Conservation (phyloP, 2,888 invertebrate genomes). For the Chesias legatella region DNA sequence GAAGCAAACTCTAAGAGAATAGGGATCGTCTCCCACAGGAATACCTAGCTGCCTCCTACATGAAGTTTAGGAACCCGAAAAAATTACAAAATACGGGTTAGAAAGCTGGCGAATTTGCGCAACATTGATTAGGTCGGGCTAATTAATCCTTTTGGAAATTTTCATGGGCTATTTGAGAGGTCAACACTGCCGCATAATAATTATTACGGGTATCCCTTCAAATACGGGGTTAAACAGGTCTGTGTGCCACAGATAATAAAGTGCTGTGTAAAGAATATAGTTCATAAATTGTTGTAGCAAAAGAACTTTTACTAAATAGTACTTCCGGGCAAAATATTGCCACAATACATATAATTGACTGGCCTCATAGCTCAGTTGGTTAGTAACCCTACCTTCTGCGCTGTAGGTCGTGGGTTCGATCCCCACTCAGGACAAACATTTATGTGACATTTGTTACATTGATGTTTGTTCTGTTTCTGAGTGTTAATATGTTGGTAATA, state of each 20-base stretch:
- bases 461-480: no score
- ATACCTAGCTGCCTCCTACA: background rate
- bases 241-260: conserved; percentile 2
- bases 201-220: conserved; percentile 7
- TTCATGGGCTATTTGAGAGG: conserved; percentile 55
- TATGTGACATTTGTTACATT: no score
- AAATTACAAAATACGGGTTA: background rate
- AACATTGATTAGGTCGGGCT: conserved; percentile 46
- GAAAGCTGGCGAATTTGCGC: conserved; percentile 24
- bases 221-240: conserved; percentile 3
- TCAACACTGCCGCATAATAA: conserved; percentile 41
- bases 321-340: no score
- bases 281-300: no score
- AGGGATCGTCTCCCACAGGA: background rate
- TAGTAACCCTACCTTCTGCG: no score
- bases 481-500: no score
- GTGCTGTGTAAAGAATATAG: no score
- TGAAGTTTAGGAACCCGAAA: background rate
- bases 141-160: conserved; percentile 55
- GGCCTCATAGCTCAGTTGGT: no score
- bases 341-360: no score
- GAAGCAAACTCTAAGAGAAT: background rate
- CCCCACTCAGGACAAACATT: no score
- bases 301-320: no score
- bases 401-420: no score